A percentile compares a stretch with the other conserved stretches of the same genome.
Evolutionary conservation across 2,888 invertebrate species (phyloP).

Genomic region (Pyrocoelia pectoralis): DNA sequence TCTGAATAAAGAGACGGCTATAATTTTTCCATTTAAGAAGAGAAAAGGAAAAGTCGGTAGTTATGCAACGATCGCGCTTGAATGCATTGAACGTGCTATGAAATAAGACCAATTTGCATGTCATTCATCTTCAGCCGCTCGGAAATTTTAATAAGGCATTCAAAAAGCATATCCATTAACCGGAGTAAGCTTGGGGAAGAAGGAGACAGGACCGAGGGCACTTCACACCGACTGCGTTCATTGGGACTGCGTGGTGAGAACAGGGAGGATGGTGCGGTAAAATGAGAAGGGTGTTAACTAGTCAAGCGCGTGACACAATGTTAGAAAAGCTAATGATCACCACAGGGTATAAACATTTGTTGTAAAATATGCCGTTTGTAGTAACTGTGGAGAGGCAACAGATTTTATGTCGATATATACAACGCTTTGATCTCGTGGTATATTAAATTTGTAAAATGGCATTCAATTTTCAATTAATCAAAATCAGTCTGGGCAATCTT

Average conservation of each 20-base stretch:
- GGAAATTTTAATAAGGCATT: constrained; percentile 64
- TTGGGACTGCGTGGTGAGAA: constrained; percentile 35
- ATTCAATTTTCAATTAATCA: constrained; percentile 50
- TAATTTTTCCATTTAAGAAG: constrained; percentile 13
- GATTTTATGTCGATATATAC: constrained; percentile 27
- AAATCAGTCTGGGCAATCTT: constrained; percentile 50
- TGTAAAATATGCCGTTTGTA: constrained; percentile 30
- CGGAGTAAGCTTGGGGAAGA: constrained; percentile 33
- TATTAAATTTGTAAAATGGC: constrained; percentile 35
- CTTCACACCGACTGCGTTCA: constrained; percentile 33
- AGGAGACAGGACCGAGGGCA: constrained; percentile 35
- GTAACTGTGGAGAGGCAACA: constrained; percentile 19
- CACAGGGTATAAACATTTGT: constrained; percentile 30
- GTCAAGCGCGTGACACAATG: constrained; percentile 36
- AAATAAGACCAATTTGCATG: constrained; percentile 60
- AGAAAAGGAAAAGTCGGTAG: constrained; percentile 26
- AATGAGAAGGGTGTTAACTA: constrained; percentile 36
- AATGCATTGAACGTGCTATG: constrained; percentile 46
- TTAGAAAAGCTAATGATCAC: constrained; percentile 33
- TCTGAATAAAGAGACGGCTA: constrained; percentile 18
- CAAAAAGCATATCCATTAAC: constrained; percentile 56
- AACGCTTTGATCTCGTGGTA: constrained; percentile 31
- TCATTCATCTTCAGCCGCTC: constrained; percentile 61
- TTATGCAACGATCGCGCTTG: constrained; percentile 45
- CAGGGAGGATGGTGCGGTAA: constrained; percentile 26